phyloP scores from a whole-genome alignment of 1,140 invertebrate species.

The Drosophila ficusphila region DNA sequence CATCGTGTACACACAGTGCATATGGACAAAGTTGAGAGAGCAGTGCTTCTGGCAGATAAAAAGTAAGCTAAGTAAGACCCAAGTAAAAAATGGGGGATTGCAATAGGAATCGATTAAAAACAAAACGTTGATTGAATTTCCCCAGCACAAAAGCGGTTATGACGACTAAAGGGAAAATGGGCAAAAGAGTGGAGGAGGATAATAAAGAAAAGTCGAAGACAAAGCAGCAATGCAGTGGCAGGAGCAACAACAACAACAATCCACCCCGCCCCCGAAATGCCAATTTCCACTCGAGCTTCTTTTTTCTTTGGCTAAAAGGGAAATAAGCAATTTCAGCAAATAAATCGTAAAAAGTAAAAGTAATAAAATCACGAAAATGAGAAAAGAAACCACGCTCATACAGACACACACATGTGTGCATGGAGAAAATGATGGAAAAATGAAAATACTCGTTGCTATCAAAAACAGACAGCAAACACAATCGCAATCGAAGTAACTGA shows the following conservation, averaged over 20 bases:
- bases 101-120: constrained; percentile 72
- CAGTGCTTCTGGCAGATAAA: constrained; percentile 18
- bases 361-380: constrained; percentile 82
- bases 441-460: constrained; percentile 60
- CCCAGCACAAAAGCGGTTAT: constrained; percentile 58
- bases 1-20: constrained; percentile 11
- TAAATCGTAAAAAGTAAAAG: constrained; percentile 82
- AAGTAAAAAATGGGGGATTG: constrained; percentile 25
- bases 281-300: constrained; percentile 41
- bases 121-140: constrained; percentile 73
- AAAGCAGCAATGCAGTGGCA: constrained; percentile 56
- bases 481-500: constrained; percentile 53
- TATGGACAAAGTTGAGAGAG: constrained; percentile 23
- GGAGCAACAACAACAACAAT: constrained; percentile 26
- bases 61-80: constrained; percentile 22
- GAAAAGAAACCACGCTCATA: constrained; percentile 65
- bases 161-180: constrained; percentile 2
- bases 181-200: neutral
- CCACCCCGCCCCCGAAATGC: constrained; percentile 41
- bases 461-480: constrained; percentile 63
- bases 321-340: constrained; percentile 82
- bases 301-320: constrained; percentile 46
- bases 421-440: constrained; percentile 47
- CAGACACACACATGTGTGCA: constrained; percentile 13
- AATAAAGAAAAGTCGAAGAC: constrained; percentile 16